These are phyloP conservation scores for Temnothorax longispinosus DNA, from an alignment of 1,140 invertebrate genomes.

Conservation along the genomic window DNA sequence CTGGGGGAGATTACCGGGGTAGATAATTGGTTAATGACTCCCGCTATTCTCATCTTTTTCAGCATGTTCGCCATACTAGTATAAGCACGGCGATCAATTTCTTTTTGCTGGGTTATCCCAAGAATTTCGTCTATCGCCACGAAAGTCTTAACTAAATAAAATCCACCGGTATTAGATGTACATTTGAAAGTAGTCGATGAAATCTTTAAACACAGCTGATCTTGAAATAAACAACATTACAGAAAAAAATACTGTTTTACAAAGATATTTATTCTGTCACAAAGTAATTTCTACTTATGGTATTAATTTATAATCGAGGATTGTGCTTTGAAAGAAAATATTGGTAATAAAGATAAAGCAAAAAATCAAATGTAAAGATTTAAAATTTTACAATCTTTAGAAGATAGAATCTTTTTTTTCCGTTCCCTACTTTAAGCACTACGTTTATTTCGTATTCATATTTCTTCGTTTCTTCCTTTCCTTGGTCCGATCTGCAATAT, in stretches of 20 bases:
- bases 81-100: background rate
- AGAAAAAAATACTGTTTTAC: background rate
- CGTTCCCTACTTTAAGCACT: background rate
- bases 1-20: conserved; percentile 40
- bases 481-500: background rate
- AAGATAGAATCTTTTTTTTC: background rate
- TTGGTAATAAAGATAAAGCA: background rate
- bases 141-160: background rate
- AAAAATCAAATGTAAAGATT: background rate
- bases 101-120: background rate
- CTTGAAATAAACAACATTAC: background rate
- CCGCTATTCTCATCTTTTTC: conserved; percentile 7
- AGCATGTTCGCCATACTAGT: background rate
- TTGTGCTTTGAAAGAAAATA: background rate
- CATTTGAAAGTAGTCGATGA: background rate
- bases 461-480: background rate
- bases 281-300: background rate
- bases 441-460: background rate
- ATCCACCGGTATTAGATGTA: background rate
- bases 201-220: background rate
- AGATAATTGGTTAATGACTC: conserved; percentile 61
- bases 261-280: background rate
- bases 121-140: background rate
- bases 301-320: background rate
- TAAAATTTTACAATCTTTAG: background rate